Evolutionary conservation across 2,113 vertebrate genomes (phyloP).

Genomic region (Oriolus oriolus): DNA sequence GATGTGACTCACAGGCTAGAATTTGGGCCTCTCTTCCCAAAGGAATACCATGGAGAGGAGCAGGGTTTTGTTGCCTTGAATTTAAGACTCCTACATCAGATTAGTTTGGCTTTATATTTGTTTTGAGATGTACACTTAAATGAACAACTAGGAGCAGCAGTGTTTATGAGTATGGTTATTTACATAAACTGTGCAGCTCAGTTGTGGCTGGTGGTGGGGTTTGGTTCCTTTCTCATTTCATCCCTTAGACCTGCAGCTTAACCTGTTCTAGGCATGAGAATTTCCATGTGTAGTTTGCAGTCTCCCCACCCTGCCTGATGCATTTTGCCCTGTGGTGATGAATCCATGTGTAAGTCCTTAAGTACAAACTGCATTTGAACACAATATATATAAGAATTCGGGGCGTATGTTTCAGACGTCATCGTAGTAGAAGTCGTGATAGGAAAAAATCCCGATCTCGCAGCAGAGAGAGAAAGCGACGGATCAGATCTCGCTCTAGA

Average conservation of each 20-base stretch:
- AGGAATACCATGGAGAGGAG: neutral
- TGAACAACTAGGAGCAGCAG: neutral
- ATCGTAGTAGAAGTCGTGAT: conserved; percentile 89
- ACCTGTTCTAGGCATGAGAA: neutral
- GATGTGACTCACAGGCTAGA: neutral
- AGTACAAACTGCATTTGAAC: neutral
- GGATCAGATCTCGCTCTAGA: conserved; percentile 83
- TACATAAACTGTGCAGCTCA: neutral
- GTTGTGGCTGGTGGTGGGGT: neutral
- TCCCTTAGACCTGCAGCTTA: neutral
- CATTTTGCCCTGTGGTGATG: neutral
- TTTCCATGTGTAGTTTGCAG: neutral
- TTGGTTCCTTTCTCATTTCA: neutral
- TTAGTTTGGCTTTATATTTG: neutral
- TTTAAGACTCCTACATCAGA: neutral
- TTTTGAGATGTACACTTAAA: neutral
- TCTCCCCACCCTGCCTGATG: neutral
- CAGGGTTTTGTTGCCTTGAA: neutral
- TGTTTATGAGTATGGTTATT: neutral
- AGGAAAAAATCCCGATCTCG: conserved; percentile 86
- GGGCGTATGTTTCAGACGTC: conserved; percentile 74
- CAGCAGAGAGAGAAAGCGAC: conserved; percentile 89
- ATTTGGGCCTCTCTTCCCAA: neutral
- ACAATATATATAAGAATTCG: neutral
- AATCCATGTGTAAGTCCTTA: neutral